Percentiles rank a stretch among this genome's conserved stretches.
These are phyloP conservation scores for Cephalopholis sonnerati DNA, from an alignment of 2,113 vertebrate species.

Conservation along the genomic window DNA sequence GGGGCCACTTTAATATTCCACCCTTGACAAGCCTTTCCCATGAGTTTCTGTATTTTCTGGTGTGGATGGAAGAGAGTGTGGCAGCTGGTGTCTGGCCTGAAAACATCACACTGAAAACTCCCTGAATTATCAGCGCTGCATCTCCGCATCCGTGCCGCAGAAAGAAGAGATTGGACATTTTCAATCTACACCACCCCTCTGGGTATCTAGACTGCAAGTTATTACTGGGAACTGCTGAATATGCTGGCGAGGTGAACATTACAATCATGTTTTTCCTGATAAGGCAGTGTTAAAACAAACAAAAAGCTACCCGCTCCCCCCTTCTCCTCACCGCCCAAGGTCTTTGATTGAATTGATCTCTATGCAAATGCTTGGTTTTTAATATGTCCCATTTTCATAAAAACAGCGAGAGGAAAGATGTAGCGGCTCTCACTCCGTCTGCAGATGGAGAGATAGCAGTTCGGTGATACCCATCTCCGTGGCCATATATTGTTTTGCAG, in stretches of 20 bases:
- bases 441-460: slow-evolving; percentile 73
- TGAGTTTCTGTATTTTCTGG: slow-evolving; percentile 19
- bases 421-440: slow-evolving; percentile 53
- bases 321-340: slow-evolving; percentile 54
- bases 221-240: slow-evolving; percentile 78
- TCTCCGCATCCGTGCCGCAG: slow-evolving; percentile 48
- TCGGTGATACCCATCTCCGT: slow-evolving; percentile 71
- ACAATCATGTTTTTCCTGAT: slow-evolving; percentile 79
- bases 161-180: slow-evolving; percentile 76
- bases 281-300: slow-evolving; percentile 76
- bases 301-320: slow-evolving; percentile 42
- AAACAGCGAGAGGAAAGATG: slow-evolving; percentile 56
- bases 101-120: slow-evolving; percentile 50
- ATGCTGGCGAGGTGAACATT: slow-evolving; percentile 73
- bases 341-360: slow-evolving; percentile 79
- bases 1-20: slow-evolving; percentile 20
- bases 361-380: slow-evolving; percentile 78
- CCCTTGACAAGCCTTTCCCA: slow-evolving; percentile 17
- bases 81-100: slow-evolving; percentile 58
- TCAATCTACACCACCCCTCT: slow-evolving; percentile 68
- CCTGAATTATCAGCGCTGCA: slow-evolving; percentile 56
- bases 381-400: slow-evolving; percentile 79
- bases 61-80: slow-evolving; percentile 26
- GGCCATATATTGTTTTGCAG: slow-evolving; percentile 74
- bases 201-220: slow-evolving; percentile 69